Evolutionary conservation across 2,797 vertebrate species (phyloP), one percentile per base, ranked within the genome.

Genomic region (Hoplostethus atlanticus): DNA sequence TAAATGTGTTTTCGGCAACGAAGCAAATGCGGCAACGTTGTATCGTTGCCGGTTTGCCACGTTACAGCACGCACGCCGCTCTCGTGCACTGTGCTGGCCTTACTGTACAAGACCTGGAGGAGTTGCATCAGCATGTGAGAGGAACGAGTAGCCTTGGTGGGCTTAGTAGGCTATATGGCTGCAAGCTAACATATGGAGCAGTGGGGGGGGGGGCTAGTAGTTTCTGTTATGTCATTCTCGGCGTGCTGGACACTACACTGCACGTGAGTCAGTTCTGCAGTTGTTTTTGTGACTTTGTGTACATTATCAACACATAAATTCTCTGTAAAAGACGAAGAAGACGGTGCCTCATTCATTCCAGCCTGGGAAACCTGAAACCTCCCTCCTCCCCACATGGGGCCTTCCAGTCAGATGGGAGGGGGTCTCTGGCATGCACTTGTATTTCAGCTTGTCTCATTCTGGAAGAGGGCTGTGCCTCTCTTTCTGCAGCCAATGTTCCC

Each of bases 51-150:
- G 52, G 56, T 3, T 9, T 73, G 80, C 84, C 87, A 87, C 85
- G 79, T 85, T 68, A 62, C 61, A 17, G 31, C 6, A 0, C 13
- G 3, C 34, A 6, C 16, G 4, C 16, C 17, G 10, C 61, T n/a
- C 34, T 1, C 62, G 21, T 28, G 48, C 70, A 51, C 16, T 1
- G 21, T 21, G 25, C 65, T n/a, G 34, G 71, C 54, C 58, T 4
- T 56, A 40, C 79, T 58, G 73, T 72, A 77, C 66, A 65, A 13
- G 17, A 71, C 42, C 15, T 51, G 80, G 6, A 79, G 36, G 80
- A 74, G 79, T 84, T 90, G 89, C 86, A 69, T 88, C 88, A 84
- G 87, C 85, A 48, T 36, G 0, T n/a, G 64, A 9, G 10, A 21
- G 21, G 21, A 21, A 1, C 21, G 21, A 21, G 21, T 21, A 21